phyloP scores from a whole-genome alignment of 2,888 invertebrate genomes.

The Mallateleia sp. region DNA sequence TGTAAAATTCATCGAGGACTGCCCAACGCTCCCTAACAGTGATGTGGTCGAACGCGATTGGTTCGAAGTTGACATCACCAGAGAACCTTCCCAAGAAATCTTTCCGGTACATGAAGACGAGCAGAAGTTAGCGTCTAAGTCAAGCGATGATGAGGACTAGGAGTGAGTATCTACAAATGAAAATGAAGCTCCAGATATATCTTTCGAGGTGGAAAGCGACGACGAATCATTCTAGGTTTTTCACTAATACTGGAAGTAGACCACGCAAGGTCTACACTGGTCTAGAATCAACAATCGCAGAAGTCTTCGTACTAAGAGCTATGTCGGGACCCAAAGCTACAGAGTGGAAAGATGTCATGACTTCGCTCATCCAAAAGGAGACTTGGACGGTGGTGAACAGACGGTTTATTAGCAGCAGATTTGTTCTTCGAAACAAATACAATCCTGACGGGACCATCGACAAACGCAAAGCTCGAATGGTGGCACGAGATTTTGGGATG shows the following conservation, averaged over 20 bases:
- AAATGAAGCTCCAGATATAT: no score
- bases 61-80: constrained; percentile 2
- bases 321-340: constrained; percentile 19
- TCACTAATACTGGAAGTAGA: constrained; percentile 5
- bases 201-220: no score
- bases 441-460: constrained; percentile 30
- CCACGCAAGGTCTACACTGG: constrained; percentile 9
- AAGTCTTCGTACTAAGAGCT: constrained; percentile 23
- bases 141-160: no score
- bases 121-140: no score
- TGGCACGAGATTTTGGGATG: constrained; percentile 43
- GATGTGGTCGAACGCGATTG: constrained; percentile 3
- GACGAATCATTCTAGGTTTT: neutral
- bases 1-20: constrained; percentile 28
- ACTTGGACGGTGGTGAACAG: constrained; percentile 50
- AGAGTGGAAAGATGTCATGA: constrained; percentile 45
- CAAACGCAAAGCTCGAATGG: constrained; percentile 44
- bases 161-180: no score
- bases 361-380: neutral
- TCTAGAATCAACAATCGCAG: constrained; percentile 10
- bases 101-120: neutral
- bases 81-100: neutral
- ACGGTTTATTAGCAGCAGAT: constrained; percentile 37
- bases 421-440: constrained; percentile 46
- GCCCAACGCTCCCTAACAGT: neutral